These are phyloP conservation scores for Lochmaea capreae DNA, from an alignment of 2,888 invertebrate species.

Conservation along the genomic window DNA sequence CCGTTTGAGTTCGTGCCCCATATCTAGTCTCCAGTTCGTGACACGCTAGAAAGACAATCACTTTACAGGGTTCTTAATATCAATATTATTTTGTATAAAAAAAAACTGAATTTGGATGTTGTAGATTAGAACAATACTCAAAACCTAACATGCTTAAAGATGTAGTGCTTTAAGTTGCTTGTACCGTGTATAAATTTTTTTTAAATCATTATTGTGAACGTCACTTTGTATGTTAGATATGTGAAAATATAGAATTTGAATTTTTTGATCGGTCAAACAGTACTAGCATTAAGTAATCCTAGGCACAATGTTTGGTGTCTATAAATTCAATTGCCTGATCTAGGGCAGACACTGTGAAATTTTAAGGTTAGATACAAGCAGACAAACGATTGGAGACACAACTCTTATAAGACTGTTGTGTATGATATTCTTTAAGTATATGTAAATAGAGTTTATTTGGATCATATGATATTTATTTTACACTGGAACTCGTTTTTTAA, in stretches of 20 bases:
- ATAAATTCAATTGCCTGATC: no score
- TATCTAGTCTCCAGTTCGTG: neutral
- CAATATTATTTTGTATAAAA: conserved; percentile 33
- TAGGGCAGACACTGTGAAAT: no score
- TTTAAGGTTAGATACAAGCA: no score
- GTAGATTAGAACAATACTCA: conserved; percentile 43
- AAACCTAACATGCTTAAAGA: conserved; percentile 51
- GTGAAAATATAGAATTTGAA: conserved; percentile 50
- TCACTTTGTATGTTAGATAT: conserved; percentile 54
- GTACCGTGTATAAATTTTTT: conserved; percentile 53
- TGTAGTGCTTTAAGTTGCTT: conserved; percentile 53
- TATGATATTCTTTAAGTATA: neutral
- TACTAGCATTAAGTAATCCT: conserved; percentile 6
- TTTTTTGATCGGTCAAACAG: conserved; percentile 13
- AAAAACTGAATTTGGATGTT: conserved; percentile 46
- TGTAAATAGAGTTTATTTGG: conserved; percentile 2
- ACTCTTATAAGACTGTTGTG: no score
- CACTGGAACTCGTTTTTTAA: neutral
- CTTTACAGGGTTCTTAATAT: conserved; percentile 8
- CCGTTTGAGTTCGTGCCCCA: no score
- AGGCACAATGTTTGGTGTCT: neutral
- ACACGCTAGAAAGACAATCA: neutral
- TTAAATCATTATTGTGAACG: conserved; percentile 54
- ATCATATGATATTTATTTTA: neutral
- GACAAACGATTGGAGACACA: no score